Evolutionary conservation across 2,888 invertebrate genomes (phyloP), one percentile per base, ranked within the genome.

Genomic region (Rhamnusium bicolor): DNA sequence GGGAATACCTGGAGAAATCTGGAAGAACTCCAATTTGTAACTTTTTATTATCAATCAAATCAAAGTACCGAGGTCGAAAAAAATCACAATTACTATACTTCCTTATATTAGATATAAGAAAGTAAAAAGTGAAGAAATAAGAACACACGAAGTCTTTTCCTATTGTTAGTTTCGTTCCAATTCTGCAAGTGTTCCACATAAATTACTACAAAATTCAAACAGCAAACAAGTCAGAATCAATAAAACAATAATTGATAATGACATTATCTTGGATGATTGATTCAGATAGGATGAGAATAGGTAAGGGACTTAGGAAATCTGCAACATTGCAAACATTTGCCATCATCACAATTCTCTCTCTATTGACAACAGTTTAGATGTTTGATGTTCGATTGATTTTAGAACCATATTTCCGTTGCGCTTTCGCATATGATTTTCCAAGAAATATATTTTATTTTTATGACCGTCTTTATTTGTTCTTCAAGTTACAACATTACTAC

Each of bases 331-430:
- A 84, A 85, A 86, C 85, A 86, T 86, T 79, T 80, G 80, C 72
- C 61, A 73, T 84, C 84, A 80, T 84, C 84, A 82, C 84, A 84
- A 85, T 85, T 84, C 82, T 84, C 83, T 84, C 82, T 84, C 83
- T 85, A 81, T 85, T 84, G 84, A 85, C 84, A 79, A 80, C 79
- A 81, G 80, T 81, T 82, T 79, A 80, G 77, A 77, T 83, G 80
- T 83, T 83, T 83, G 82, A 74, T 81, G 76, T 82, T 82, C 79
- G 78, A 82, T 81, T 83, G 83, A 81, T 82, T 83, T 81, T 80
- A 76, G 79, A 79, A 70, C 69, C 69, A 73, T 73, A 73, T 65
- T 65, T 65, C 79, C 78, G 62, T 54, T 46, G 75, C 75, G 79
- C 81, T 79, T 82, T 80, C 80, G 80, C 75, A 78, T 76, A 73